phyloP scores from a whole-genome alignment of 2,888 invertebrate species.

The Lasioglossum oenotherae region DNA sequence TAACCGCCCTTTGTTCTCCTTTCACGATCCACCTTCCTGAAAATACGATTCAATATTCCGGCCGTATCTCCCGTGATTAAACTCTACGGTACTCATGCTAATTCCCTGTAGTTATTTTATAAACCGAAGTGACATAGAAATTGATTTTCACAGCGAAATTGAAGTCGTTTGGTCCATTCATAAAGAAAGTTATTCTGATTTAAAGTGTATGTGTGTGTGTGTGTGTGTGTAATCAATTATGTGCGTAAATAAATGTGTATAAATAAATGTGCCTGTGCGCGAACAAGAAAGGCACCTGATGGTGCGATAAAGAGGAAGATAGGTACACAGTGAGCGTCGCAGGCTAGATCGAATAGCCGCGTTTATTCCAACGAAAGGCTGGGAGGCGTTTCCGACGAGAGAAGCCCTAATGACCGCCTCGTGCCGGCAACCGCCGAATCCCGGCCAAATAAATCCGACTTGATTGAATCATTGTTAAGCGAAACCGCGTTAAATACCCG shows the following conservation, averaged over 20 bases:
- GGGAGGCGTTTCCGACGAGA: conserved; percentile 68
- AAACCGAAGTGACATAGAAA: background rate
- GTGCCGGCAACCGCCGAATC: conserved; percentile 72
- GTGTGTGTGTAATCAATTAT: too few relatives aligned
- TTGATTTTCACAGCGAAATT: too few relatives aligned
- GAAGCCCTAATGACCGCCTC: conserved; percentile 75
- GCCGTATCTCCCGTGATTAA: background rate
- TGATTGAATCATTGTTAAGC: conserved; percentile 82
- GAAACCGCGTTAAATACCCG: conserved; percentile 82
- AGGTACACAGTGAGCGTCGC: conserved; percentile 30
- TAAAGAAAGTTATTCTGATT: too few relatives aligned
- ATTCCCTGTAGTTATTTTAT: background rate
- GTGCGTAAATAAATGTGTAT: too few relatives aligned
- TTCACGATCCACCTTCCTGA: background rate
- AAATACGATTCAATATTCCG: conserved; percentile 1
- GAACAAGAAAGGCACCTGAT: background rate
- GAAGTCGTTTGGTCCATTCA: too few relatives aligned
- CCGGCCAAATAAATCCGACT: conserved; percentile 77
- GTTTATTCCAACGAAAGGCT: conserved; percentile 65
- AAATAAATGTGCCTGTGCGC: background rate
- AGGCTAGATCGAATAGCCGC: conserved; percentile 33
- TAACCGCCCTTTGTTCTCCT: conserved; percentile 13
- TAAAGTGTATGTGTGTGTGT: too few relatives aligned
- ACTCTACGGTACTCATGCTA: background rate
- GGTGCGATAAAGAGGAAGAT: conserved; percentile 21